phyloP scores from a whole-genome alignment of 2,797 vertebrate species.

The Bovichtus diacanthus region DNA sequence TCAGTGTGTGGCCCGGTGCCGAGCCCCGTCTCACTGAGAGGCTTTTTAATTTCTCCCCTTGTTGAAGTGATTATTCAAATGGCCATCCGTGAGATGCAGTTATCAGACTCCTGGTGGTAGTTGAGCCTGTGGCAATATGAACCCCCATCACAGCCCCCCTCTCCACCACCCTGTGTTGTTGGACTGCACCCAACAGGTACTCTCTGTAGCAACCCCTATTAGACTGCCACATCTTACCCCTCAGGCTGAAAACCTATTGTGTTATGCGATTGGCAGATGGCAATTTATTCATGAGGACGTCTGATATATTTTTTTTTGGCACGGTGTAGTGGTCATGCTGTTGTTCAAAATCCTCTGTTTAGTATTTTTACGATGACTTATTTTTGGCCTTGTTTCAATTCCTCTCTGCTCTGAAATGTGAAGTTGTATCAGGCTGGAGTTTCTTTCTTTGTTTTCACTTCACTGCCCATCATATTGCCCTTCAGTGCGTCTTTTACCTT shows the following conservation, averaged over 20 bases:
- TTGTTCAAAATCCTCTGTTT: slow-evolving; percentile 57
- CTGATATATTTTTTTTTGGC: slow-evolving; percentile 55
- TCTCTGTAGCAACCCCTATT: slow-evolving; percentile 75
- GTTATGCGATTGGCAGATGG: slow-evolving; percentile 69
- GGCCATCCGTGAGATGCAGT: slow-evolving; percentile 83
- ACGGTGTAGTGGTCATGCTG: slow-evolving; percentile 46
- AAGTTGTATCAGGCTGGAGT: slow-evolving; percentile 43
- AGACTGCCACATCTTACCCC: slow-evolving; percentile 69
- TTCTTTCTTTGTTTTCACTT: slow-evolving; percentile 21
- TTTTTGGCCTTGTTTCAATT: slow-evolving; percentile 59
- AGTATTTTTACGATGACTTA: slow-evolving; percentile 58
- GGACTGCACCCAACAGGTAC: slow-evolving; percentile 79
- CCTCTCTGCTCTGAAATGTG: slow-evolving; percentile 26
- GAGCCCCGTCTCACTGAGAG: slow-evolving; percentile 78
- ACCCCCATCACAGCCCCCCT: slow-evolving; percentile 65
- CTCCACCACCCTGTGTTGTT: slow-evolving; percentile 60
- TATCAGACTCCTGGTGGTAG: slow-evolving; percentile 85
- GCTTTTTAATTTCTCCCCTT: slow-evolving; percentile 85
- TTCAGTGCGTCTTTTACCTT: slow-evolving; percentile 47
- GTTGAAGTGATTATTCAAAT: slow-evolving; percentile 89
- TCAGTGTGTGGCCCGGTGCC: slow-evolving; percentile 76
- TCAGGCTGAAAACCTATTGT: slow-evolving; percentile 70
- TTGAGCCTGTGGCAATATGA: slow-evolving; percentile 81
- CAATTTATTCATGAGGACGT: slow-evolving; percentile 67
- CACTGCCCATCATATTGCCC: slow-evolving; percentile 38